A percentile compares a stretch with the other conserved stretches of the same genome.
phyloP scores from a whole-genome alignment of 2,113 vertebrate genomes.

The Gobiocypris rarus region DNA sequence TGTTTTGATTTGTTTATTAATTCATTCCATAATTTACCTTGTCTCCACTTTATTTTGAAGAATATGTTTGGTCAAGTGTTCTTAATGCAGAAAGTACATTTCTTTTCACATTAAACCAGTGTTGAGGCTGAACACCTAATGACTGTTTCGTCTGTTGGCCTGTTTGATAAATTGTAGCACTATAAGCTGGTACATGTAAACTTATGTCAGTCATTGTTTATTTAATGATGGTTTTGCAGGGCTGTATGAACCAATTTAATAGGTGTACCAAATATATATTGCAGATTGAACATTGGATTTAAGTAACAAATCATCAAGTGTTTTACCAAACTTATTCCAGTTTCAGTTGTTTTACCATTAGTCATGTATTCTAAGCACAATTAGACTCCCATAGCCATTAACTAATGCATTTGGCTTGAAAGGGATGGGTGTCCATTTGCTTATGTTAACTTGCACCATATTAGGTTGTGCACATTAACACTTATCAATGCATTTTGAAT shows the following conservation, averaged over 20 bases:
- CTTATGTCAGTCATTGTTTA: neutral
- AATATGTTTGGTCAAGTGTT: neutral
- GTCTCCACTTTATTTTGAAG: neutral
- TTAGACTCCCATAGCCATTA: neutral
- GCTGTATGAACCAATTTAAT: neutral
- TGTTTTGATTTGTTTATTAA: conserved; percentile 16
- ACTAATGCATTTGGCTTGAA: neutral
- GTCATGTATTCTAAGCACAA: neutral
- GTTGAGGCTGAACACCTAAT: neutral
- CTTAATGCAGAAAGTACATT: conserved; percentile 9
- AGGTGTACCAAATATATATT: neutral
- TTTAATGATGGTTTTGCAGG: conserved; percentile 1
- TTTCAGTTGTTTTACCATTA: neutral
- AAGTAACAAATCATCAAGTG: neutral
- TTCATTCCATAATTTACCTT: conserved; percentile 35
- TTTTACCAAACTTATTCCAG: neutral
- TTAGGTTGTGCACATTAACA: neutral
- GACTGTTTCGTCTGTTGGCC: neutral
- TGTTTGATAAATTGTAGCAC: neutral
- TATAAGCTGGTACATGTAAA: neutral
- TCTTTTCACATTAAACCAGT: conserved; percentile 27
- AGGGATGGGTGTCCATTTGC: neutral
- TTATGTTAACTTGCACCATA: neutral
- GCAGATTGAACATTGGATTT: neutral
- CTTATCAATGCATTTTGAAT: neutral